Percentiles rank a stretch among this genome's conserved stretches.
Evolutionary conservation across 1,140 invertebrate genomes (phyloP).

Genomic region (Drosophila virilis): DNA sequence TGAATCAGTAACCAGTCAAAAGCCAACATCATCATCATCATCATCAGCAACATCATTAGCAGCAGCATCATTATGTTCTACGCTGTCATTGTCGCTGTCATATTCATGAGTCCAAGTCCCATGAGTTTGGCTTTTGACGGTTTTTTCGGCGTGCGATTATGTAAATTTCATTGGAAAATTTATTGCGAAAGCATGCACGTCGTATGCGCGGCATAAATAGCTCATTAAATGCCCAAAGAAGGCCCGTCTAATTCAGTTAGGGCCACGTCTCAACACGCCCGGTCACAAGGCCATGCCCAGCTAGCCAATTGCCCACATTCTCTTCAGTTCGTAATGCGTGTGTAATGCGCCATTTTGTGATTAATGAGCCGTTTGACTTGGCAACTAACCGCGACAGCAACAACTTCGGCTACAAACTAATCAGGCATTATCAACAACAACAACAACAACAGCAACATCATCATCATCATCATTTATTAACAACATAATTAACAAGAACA

Average conservation of each 20-base stretch:
- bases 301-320: not conserved
- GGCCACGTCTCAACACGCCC: not conserved
- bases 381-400: conserved; percentile 23
- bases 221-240: conserved; percentile 60
- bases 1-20: conserved; percentile 63
- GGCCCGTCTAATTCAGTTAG: conserved; percentile 70
- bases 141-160: conserved; percentile 53
- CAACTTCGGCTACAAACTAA: conserved; percentile 44
- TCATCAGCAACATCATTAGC: conserved; percentile 29
- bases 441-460: conserved; percentile 11
- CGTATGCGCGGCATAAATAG: conserved; percentile 70
- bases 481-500: conserved; percentile 17
- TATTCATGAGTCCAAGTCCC: conserved; percentile 29
- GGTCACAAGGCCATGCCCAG: not conserved
- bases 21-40: conserved; percentile 34
- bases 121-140: too few species aligned
- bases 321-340: conserved; percentile 44
- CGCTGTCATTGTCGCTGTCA: conserved; percentile 39
- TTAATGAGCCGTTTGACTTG: conserved; percentile 74
- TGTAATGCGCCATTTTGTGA: conserved; percentile 60
- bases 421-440: conserved; percentile 31
- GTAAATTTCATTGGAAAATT: conserved; percentile 62
- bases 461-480: conserved; percentile 23
- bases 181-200: conserved; percentile 44
- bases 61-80: conserved; percentile 17